Evolutionary conservation across 2,797 vertebrate species (phyloP).

Genomic region (Thalassophryne amazonica): DNA sequence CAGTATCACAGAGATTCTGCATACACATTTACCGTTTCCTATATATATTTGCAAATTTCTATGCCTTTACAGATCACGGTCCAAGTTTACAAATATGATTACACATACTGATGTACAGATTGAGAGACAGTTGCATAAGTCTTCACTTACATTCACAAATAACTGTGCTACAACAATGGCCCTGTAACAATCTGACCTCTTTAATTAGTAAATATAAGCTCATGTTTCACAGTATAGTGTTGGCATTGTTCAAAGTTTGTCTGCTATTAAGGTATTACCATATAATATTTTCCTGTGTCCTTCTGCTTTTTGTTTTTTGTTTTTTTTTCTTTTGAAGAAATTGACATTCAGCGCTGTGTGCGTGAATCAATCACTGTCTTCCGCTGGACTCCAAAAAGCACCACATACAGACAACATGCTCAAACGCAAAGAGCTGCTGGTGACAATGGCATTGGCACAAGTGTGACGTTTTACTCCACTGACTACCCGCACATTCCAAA

Average conservation of each 20-base stretch:
- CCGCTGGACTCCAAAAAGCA: constrained; percentile 94
- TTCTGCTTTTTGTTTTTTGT: background rate
- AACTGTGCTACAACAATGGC: too few species aligned
- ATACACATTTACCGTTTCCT: too few species aligned
- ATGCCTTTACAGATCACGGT: too few species aligned
- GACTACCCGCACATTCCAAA: constrained; percentile 87
- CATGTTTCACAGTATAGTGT: background rate
- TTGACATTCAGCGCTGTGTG: constrained; percentile 96
- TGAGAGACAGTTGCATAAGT: too few species aligned
- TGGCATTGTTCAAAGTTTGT: background rate
- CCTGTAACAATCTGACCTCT: too few species aligned
- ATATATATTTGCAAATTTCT: too few species aligned
- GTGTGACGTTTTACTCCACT: constrained; percentile 76
- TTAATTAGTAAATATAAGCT: too few species aligned
- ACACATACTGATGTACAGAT: too few species aligned
- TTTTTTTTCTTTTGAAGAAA: constrained; percentile 76
- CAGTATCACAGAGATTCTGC: too few species aligned
- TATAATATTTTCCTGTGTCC: background rate
- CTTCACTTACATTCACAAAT: too few species aligned
- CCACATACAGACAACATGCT: constrained; percentile 91
- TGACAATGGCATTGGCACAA: constrained; percentile 72
- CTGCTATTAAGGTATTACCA: background rate
- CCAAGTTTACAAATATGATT: too few species aligned
- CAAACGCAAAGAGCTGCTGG: constrained; percentile 77
- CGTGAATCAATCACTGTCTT: constrained; percentile 96